phyloP scores from a whole-genome alignment of 92 coral and sea anemone genomes.

The Parazoanthus atlanticus region DNA sequence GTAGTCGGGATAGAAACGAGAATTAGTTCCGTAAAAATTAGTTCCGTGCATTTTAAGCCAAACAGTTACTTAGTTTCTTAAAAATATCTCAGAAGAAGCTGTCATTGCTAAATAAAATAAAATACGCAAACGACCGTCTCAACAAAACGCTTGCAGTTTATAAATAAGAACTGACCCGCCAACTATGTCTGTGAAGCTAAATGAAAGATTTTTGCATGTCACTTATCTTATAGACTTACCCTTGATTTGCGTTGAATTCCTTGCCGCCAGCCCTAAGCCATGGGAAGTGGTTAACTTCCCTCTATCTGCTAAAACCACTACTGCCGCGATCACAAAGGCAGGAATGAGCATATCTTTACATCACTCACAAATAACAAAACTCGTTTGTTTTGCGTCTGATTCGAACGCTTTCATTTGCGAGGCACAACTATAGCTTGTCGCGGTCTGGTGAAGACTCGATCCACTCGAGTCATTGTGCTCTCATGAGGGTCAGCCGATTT shows the following conservation, averaged over 20 bases:
- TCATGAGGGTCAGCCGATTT: constrained; percentile 38
- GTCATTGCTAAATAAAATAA: constrained; percentile 1
- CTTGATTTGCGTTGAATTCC: constrained; percentile 10
- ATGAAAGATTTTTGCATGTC: too few species aligned
- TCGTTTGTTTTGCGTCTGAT: constrained; percentile 26
- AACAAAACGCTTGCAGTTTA: neutral
- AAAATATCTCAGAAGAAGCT: neutral
- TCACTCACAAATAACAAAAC: constrained; percentile 6
- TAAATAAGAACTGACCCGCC: neutral
- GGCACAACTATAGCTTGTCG: constrained; percentile 26
- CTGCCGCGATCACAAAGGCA: constrained; percentile 16
- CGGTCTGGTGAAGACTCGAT: constrained; percentile 36
- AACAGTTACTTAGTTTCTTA: neutral
- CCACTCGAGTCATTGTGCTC: constrained; percentile 4
- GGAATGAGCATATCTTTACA: constrained; percentile 40
- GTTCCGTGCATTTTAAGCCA: too few species aligned
- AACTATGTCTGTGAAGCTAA: neutral
- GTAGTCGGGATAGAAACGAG: constrained; percentile 24
- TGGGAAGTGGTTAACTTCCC: neutral
- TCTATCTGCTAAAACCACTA: neutral
- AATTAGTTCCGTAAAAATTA: constrained; percentile 13
- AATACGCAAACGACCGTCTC: neutral
- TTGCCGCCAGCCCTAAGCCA: neutral
- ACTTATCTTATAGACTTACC: neutral
- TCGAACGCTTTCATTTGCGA: constrained; percentile 28